phyloP scores from a whole-genome alignment of 2,888 invertebrate species.

The Tetragonisca angustula region DNA sequence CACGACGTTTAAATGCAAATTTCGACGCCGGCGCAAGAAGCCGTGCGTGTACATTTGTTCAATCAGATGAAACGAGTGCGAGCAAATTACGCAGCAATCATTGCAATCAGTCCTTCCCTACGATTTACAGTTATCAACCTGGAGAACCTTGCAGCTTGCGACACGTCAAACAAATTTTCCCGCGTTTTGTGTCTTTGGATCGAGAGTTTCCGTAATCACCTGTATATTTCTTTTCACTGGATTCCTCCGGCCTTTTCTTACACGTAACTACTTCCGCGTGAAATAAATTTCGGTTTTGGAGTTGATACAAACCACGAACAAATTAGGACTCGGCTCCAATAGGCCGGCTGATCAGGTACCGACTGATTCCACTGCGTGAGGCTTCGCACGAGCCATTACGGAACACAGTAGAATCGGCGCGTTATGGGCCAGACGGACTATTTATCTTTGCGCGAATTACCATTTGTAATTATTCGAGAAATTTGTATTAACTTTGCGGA shows the following conservation, averaged over 20 bases:
- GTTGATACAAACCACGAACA: neutral
- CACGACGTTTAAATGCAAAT: neutral
- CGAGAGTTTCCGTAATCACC: neutral
- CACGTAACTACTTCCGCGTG: neutral
- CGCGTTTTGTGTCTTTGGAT: neutral
- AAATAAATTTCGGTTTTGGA: neutral
- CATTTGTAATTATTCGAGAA: too few relatives aligned
- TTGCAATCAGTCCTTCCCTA: slow-evolving; percentile 3
- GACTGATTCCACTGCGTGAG: neutral
- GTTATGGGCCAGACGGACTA: neutral
- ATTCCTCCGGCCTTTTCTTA: too few relatives aligned
- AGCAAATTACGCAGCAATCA: neutral
- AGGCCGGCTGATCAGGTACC: neutral
- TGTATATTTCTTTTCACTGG: neutral
- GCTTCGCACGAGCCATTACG: too few relatives aligned
- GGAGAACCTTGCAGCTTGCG: slow-evolving; percentile 22
- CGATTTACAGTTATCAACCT: slow-evolving; percentile 21
- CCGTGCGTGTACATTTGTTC: neutral
- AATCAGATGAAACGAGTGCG: neutral
- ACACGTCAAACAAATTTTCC: slow-evolving; percentile 19
- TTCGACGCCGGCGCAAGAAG: neutral
- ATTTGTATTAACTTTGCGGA: too few relatives aligned
- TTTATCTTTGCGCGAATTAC: neutral
- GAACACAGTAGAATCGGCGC: neutral
- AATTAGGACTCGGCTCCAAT: neutral